Percentiles rank a stretch among this genome's conserved stretches.
Evolutionary conservation across 2,888 invertebrate species (phyloP).

Genomic region (Elmis aenea): DNA sequence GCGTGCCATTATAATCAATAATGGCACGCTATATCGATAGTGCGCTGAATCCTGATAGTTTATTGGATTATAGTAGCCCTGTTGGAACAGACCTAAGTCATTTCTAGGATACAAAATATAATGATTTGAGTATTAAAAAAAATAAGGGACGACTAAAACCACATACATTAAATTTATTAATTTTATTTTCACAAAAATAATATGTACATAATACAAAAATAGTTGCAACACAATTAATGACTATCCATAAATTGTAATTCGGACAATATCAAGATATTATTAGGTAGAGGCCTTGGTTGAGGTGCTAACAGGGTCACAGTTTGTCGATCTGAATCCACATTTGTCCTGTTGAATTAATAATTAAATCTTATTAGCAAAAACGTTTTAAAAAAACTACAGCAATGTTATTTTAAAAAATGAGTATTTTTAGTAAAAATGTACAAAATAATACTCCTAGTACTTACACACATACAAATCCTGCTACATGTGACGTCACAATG

Average conservation of each 20-base stretch:
- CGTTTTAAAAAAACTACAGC: not conserved
- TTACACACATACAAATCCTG: slow-evolving; percentile 90
- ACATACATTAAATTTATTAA: too few relatives aligned
- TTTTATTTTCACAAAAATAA: too few relatives aligned
- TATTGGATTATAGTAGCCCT: too few relatives aligned
- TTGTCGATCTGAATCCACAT: slow-evolving; percentile 84
- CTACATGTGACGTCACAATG: slow-evolving; percentile 79
- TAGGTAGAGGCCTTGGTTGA: slow-evolving; percentile 88
- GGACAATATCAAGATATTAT: slow-evolving; percentile 78
- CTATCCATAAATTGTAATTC: slow-evolving; percentile 95
- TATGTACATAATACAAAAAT: too few relatives aligned
- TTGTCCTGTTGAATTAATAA: slow-evolving; percentile 61
- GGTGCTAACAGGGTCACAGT: slow-evolving; percentile 87
- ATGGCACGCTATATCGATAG: too few relatives aligned
- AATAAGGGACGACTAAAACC: too few relatives aligned
- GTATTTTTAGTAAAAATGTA: slow-evolving; percentile 1
- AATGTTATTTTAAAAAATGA: not conserved
- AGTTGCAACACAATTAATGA: too few relatives aligned
- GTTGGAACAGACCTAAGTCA: too few relatives aligned
- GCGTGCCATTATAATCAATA: too few relatives aligned
- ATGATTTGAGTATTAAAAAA: too few relatives aligned
- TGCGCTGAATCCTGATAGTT: too few relatives aligned
- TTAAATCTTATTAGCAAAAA: slow-evolving; percentile 7
- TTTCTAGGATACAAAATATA: too few relatives aligned
- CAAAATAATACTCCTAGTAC: slow-evolving; percentile 40